A percentile compares a stretch with the other conserved stretches of the same genome.
These are phyloP conservation scores for Brienomyrus brachyistius DNA, from an alignment of 2,113 vertebrate species.

Conservation along the genomic window DNA sequence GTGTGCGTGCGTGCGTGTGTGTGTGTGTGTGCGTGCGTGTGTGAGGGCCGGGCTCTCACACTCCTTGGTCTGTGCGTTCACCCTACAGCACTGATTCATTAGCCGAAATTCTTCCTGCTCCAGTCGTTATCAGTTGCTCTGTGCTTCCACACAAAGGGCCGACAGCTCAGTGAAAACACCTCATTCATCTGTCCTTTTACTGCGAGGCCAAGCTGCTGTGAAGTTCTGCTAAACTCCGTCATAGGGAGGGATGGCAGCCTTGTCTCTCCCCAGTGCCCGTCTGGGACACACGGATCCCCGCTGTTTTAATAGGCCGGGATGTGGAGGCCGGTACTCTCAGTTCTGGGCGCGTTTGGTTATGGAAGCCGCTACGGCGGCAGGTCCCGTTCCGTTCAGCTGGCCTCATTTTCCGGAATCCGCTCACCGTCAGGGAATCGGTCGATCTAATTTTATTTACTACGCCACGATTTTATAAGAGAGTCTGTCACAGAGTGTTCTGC, in stretches of 20 bases:
- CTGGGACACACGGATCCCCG: neutral
- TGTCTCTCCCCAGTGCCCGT: neutral
- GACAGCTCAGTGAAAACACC: neutral
- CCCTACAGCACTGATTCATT: neutral
- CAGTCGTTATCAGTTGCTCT: neutral
- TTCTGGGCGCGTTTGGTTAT: neutral
- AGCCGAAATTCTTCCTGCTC: neutral
- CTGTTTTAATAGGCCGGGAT: neutral
- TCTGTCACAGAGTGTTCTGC: neutral
- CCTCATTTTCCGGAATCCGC: neutral
- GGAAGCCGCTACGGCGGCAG: too few relatives aligned
- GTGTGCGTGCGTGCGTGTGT: neutral
- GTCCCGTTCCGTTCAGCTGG: neutral
- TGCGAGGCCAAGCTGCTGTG: neutral
- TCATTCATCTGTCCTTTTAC: neutral
- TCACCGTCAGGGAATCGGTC: neutral
- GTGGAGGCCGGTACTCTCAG: neutral
- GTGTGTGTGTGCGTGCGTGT: neutral
- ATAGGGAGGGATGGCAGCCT: neutral
- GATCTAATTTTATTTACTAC: neutral
- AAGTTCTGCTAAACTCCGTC: neutral
- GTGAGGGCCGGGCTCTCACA: neutral
- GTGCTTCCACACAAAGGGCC: neutral
- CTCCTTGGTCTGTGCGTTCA: neutral
- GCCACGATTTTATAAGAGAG: neutral